Percentiles rank a stretch among this genome's conserved stretches.
Evolutionary conservation across 1,140 invertebrate genomes (phyloP).

Genomic region (Drosophila seguyi): DNA sequence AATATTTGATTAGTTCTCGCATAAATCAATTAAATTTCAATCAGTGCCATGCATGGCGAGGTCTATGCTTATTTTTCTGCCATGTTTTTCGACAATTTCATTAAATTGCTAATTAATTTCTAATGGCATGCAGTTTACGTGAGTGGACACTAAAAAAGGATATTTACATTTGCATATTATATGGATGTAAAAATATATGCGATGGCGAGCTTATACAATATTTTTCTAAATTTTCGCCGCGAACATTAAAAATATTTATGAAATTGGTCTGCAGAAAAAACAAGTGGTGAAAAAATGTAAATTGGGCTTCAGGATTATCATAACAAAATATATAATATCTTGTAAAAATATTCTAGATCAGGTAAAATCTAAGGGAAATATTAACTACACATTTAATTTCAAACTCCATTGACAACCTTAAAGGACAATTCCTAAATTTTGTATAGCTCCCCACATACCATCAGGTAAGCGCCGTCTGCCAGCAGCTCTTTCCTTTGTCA

Average conservation of each 20-base stretch:
- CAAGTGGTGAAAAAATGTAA: too few relatives aligned
- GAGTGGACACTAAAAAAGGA: slow-evolving; percentile 1
- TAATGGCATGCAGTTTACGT: slow-evolving; percentile 17
- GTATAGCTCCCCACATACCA: not conserved
- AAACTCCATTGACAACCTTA: not conserved
- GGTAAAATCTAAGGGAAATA: not conserved
- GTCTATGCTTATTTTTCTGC: slow-evolving; percentile 6
- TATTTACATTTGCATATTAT: not conserved
- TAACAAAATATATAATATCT: too few relatives aligned
- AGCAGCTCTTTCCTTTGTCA: slow-evolving; percentile 13
- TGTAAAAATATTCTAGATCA: not conserved
- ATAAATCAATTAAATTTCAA: slow-evolving; percentile 31
- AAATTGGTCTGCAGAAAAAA: not conserved
- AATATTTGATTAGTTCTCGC: slow-evolving; percentile 19
- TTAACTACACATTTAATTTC: too few relatives aligned
- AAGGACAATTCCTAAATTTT: not conserved
- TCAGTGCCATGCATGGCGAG: slow-evolving; percentile 8
- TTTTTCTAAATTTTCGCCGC: not conserved
- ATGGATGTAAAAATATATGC: not conserved
- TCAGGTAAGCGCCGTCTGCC: not conserved
- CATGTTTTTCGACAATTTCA: slow-evolving; percentile 5
- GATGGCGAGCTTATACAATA: not conserved
- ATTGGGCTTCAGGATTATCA: too few relatives aligned
- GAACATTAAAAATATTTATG: not conserved
- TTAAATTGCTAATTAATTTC: slow-evolving; percentile 33